Evolutionary conservation across 2,797 vertebrate genomes (phyloP).

Genomic region (Natrix natrix): DNA sequence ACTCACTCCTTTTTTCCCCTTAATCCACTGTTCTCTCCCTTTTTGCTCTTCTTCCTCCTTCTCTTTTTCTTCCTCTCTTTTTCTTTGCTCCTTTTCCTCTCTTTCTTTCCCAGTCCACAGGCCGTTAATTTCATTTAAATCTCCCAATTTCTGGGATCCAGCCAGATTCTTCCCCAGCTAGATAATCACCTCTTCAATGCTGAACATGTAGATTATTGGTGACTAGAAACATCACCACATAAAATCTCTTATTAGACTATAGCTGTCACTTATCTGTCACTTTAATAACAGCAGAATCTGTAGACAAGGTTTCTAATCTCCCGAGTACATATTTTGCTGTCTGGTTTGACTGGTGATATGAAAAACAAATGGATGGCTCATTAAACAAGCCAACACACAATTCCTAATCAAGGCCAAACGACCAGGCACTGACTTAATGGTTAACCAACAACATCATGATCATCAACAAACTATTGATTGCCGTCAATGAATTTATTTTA

Average conservation of each 20-base stretch:
- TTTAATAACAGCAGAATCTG: background rate
- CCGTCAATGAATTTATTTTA: background rate
- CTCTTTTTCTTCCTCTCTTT: background rate
- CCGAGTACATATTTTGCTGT: background rate
- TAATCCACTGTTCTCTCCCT: background rate
- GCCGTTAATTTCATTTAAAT: background rate
- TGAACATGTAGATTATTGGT: background rate
- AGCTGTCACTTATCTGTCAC: background rate
- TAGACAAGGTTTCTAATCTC: background rate
- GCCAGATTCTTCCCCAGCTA: background rate
- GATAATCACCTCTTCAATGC: background rate
- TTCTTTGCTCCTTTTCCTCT: background rate
- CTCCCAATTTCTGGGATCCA: background rate
- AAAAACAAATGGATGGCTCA: background rate
- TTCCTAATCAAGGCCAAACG: background rate
- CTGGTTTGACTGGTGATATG: background rate
- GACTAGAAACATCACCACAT: background rate
- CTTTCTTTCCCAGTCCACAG: background rate
- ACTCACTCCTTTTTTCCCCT: background rate
- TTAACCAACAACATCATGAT: background rate
- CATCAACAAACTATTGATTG: background rate
- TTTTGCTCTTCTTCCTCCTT: background rate
- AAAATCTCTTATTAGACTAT: background rate
- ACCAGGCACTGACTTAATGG: background rate
- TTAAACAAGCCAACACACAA: background rate